Base-by-base conservation (phyloP, 2,113 vertebrate species). In the Galemys pyrenaicus region DNA sequence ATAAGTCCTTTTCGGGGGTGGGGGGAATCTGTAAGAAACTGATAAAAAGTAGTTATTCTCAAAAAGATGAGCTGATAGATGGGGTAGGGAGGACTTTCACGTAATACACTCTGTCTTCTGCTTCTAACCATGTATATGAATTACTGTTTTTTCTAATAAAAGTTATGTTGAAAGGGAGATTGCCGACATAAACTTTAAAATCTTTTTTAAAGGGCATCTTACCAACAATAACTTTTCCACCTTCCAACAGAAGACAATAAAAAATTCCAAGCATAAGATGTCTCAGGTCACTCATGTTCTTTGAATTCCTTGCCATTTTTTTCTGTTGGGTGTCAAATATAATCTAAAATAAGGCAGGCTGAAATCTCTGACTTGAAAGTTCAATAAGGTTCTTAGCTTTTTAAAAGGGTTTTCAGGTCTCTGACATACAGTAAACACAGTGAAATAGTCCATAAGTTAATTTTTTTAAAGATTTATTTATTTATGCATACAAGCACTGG, bases 321-420 rank as follows among this genome's bases (percentile, higher is more conserved):
- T 35, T 15, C 32, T 54, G 19, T 39, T 81, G 67, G 51, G 9
- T 85, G 28, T 44, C 44, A 80, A 39, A 7, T 67, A 49, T 89
- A 73, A 87, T 60, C 81, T 49, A 91, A 78, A 73, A 51, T 5
- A 1, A 86, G 67, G 11, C 20, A 73, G 70, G 49, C 12, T 30
- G 32, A 83, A 80, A 91, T 91, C 28, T 78, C 35, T 94, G 44
- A 86, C 60, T 86, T 92, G 17, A 65, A 81, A 65, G 32, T 58
- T 65, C 54, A 65, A 41, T n/a, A 41, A 88, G 26, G n/a, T 68
- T 80, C 64, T 81, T 49, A 92, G 68, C 60, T 90, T 94, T 89
- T 89, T 68, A 46, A 74, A 62, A 74, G 70, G 44, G 19, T 44
- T 79, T 68, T 60, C 56, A 60, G 19, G 28, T 83, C 78, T 94